phyloP scores from a whole-genome alignment of 2,113 vertebrate genomes.

The Elephantulus edwardii region DNA sequence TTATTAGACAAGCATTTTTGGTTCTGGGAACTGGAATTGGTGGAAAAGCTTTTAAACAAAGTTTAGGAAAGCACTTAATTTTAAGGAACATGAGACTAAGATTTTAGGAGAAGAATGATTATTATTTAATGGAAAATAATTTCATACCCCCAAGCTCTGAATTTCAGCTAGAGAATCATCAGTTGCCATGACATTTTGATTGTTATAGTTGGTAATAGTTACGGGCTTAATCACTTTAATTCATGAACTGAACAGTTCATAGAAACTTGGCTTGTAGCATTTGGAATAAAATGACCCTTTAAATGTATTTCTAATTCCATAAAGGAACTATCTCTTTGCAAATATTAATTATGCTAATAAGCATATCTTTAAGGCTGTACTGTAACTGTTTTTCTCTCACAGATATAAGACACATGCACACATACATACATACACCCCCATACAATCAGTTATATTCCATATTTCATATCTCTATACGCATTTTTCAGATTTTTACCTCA shows the following conservation, averaged over 20 bases:
- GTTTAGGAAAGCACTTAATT: not conserved
- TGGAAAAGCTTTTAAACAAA: constrained; percentile 43
- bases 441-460: not conserved
- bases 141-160: constrained; percentile 8
- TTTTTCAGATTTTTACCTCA: not conserved
- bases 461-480: not conserved
- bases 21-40: constrained; percentile 49
- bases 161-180: constrained; percentile 47
- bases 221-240: constrained; percentile 38
- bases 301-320: constrained; percentile 34
- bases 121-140: constrained; percentile 50
- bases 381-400: not conserved
- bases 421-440: no score
- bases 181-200: constrained; percentile 49
- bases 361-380: not conserved
- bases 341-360: constrained; percentile 31
- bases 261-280: constrained; percentile 37
- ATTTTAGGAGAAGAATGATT: constrained; percentile 43
- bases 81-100: constrained; percentile 21
- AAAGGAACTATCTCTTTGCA: constrained; percentile 15
- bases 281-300: constrained; percentile 59
- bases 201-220: constrained; percentile 26
- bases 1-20: constrained; percentile 22
- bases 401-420: no score
- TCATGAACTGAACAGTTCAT: constrained; percentile 18